These are phyloP conservation scores for Cataglyphis cursor DNA, from an alignment of 2,888 invertebrate species.

Conservation along the genomic window DNA sequence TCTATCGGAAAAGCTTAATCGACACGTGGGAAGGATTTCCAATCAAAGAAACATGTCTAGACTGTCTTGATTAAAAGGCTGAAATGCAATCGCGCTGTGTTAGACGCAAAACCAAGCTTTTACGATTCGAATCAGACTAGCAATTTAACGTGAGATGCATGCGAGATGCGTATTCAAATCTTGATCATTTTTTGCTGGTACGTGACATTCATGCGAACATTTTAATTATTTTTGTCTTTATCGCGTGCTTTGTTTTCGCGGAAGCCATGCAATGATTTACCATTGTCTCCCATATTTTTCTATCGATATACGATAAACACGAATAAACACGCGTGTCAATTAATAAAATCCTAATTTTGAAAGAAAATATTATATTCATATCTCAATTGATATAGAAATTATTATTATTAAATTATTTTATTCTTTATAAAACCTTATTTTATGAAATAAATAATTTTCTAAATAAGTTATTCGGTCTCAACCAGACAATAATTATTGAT, in stretches of 20 bases:
- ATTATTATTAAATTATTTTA: background rate
- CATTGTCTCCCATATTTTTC: background rate
- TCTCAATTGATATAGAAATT: background rate
- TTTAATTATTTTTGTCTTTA: slow-evolving; percentile 25
- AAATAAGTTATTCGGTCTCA: background rate
- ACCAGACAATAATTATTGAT: background rate
- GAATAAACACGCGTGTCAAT: background rate
- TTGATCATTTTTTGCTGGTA: slow-evolving; percentile 5
- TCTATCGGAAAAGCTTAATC: background rate
- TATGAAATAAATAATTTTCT: background rate
- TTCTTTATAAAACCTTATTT: slow-evolving; percentile 3
- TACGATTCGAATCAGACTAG: slow-evolving; percentile 23
- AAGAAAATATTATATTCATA: background rate
- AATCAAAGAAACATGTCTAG: background rate
- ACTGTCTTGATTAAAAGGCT: background rate
- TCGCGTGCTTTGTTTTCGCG: background rate
- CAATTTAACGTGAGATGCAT: slow-evolving; percentile 20
- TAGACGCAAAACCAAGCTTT: background rate
- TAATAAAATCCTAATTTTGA: background rate
- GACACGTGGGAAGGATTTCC: background rate
- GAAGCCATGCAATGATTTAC: background rate
- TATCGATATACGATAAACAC: background rate
- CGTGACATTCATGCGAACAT: slow-evolving; percentile 21
- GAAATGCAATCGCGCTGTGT: background rate
- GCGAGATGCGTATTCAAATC: slow-evolving; percentile 18